A percentile compares a stretch with the other conserved stretches of the same genome.
Conservation (phyloP, 2,888 invertebrate species). For the Ophion costatus region DNA sequence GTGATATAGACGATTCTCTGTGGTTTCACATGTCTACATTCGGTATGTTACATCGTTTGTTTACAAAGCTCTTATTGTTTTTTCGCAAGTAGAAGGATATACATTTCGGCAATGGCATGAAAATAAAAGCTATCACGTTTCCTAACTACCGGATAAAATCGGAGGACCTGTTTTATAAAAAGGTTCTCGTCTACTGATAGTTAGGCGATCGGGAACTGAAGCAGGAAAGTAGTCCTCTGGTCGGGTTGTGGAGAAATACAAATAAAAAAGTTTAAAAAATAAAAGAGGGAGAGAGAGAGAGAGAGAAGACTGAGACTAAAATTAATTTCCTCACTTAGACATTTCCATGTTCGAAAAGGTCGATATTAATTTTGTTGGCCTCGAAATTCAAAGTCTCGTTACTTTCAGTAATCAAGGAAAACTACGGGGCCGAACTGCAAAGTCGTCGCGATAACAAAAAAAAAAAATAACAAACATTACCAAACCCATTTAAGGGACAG, state of each 20-base stretch:
- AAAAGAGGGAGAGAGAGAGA: not conserved
- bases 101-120: constrained; percentile 13
- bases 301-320: not conserved
- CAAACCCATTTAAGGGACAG: not conserved
- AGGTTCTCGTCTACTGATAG: constrained; percentile 22
- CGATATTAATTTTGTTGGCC: no score
- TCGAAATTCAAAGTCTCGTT: no score
- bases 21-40: not conserved
- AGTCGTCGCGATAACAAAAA: not conserved
- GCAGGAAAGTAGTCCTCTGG: constrained; percentile 1
- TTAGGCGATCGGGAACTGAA: constrained; percentile 8
- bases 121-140: constrained; percentile 22
- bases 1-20: not conserved
- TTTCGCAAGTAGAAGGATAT: not conserved
- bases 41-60: constrained; percentile 11
- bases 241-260: not conserved
- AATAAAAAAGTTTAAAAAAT: constrained; percentile 3
- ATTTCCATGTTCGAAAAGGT: not conserved
- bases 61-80: constrained; percentile 18
- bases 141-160: constrained; percentile 22
- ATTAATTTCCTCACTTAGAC: not conserved
- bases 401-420: not conserved
- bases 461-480: not conserved
- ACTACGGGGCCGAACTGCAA: no score
- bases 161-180: constrained; percentile 19